A percentile compares a stretch with the other conserved stretches of the same genome.
phyloP scores from a whole-genome alignment of 2,113 vertebrate species.

The Siniperca knerii region DNA sequence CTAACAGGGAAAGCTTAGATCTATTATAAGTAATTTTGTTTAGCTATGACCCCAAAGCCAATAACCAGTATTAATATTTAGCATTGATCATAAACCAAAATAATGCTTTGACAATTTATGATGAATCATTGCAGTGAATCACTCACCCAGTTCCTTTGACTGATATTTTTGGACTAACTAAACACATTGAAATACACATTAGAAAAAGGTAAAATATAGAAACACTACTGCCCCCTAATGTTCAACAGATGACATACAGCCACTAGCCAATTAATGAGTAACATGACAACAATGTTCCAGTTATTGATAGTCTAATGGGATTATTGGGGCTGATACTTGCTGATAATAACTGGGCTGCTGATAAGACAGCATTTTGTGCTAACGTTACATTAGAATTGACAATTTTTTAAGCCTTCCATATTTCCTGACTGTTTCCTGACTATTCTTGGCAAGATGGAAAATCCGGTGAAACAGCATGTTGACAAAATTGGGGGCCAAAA shows the following conservation, averaged over 20 bases:
- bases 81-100: background rate
- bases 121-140: conserved; percentile 25
- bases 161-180: conserved; percentile 8
- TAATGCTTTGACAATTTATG: background rate
- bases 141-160: background rate
- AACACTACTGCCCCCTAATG: conserved; percentile 60
- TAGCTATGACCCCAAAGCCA: background rate
- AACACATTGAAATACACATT: background rate
- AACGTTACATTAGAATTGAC: background rate
- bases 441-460: background rate
- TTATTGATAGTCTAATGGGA: conserved; percentile 17
- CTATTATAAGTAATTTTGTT: background rate
- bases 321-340: conserved; percentile 11
- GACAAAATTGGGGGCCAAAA: background rate
- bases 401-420: too few species aligned
- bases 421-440: too few species aligned
- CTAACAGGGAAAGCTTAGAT: background rate
- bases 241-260: conserved; percentile 3
- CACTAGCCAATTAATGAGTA: background rate
- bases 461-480: background rate
- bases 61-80: background rate
- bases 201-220: background rate
- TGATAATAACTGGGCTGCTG: conserved; percentile 2
- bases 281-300: conserved; percentile 3
- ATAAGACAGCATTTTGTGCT: background rate